Evolutionary conservation across 2,888 invertebrate species (phyloP).

Genomic region (Ischnura elegans): DNA sequence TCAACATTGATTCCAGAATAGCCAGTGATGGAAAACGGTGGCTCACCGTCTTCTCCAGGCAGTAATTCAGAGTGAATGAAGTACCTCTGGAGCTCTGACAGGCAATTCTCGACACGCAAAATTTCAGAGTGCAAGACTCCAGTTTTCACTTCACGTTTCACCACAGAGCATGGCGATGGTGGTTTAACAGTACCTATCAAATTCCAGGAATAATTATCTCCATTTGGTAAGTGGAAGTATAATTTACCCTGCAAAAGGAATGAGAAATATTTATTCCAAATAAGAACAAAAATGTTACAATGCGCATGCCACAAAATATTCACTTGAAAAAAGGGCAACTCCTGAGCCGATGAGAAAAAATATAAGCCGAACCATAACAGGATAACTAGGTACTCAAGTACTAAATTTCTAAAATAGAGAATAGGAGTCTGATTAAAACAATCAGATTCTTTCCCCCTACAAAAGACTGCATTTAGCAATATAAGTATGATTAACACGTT

Average conservation of each 20-base stretch:
- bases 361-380: too few species aligned
- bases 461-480: too few species aligned
- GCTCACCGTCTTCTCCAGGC: slow-evolving; percentile 8
- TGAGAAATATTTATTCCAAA: background rate
- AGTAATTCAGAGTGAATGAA: slow-evolving; percentile 1
- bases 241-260: background rate
- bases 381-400: too few species aligned
- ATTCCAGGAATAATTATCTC: slow-evolving; percentile 44
- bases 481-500: too few species aligned
- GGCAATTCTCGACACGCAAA: background rate
- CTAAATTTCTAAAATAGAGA: too few species aligned
- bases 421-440: too few species aligned
- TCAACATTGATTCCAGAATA: background rate
- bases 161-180: background rate
- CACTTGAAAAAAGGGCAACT: too few species aligned
- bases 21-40: slow-evolving; percentile 23
- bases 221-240: slow-evolving; percentile 34
- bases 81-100: background rate
- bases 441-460: too few species aligned
- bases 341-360: too few species aligned
- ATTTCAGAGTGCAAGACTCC: background rate
- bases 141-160: background rate
- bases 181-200: slow-evolving; percentile 15
- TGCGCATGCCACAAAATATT: too few species aligned
- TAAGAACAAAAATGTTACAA: too few species aligned